Evolutionary conservation across 2,888 invertebrate genomes (phyloP).

Genomic region (Amiota communis): DNA sequence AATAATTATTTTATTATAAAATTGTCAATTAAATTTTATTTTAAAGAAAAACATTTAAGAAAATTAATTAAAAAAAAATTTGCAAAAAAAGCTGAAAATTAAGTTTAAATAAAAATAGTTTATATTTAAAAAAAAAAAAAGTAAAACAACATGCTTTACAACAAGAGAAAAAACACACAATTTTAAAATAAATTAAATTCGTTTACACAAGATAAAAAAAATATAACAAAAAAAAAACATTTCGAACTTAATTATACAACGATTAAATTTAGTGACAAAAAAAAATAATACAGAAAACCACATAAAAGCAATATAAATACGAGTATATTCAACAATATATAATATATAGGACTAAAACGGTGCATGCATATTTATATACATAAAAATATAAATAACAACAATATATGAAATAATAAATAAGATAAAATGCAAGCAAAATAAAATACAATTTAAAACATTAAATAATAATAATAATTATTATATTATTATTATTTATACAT

Average conservation of each 20-base stretch:
- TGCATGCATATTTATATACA: constrained; percentile 42
- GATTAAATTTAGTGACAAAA: constrained; percentile 51
- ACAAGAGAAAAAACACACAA: constrained; percentile 49
- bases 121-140: constrained; percentile 47
- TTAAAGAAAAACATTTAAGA: constrained; percentile 55
- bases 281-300: constrained; percentile 34
- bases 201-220: constrained; percentile 35
- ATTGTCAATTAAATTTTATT: constrained; percentile 64
- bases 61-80: constrained; percentile 21
- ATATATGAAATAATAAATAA: constrained; percentile 37
- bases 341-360: constrained; percentile 41
- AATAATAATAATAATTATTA: constrained; percentile 22
- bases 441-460: constrained; percentile 18
- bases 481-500: constrained; percentile 31
- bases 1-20: constrained; percentile 57
- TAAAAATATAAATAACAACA: constrained; percentile 42
- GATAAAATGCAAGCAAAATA: constrained; percentile 33
- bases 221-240: constrained; percentile 53
- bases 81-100: constrained; percentile 38
- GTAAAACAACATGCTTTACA: constrained; percentile 47
- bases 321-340: constrained; percentile 38
- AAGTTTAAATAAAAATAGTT: constrained; percentile 59
- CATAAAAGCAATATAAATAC: constrained; percentile 38
- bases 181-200: constrained; percentile 61
- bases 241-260: constrained; percentile 72